A percentile compares a stretch with the other conserved stretches of the same genome.
Evolutionary conservation across 2,888 invertebrate genomes (phyloP).

Genomic region (Drosophila antonietae): DNA sequence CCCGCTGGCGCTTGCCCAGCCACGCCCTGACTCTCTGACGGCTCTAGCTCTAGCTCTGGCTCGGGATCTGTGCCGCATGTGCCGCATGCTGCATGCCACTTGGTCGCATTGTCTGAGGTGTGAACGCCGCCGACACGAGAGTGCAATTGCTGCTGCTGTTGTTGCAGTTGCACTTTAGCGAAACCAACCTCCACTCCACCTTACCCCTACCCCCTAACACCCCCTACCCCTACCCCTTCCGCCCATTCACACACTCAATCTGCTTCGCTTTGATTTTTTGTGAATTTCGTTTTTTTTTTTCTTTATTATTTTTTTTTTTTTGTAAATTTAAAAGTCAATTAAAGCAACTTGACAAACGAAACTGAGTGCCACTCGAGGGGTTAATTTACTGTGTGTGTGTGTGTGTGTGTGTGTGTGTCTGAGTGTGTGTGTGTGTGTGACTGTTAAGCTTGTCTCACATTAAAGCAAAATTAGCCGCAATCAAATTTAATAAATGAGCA

Average conservation of each 20-base stretch:
- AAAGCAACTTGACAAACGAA: slow-evolving; percentile 77
- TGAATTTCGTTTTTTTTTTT: slow-evolving; percentile 39
- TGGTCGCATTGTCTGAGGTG: slow-evolving; percentile 74
- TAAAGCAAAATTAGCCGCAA: slow-evolving; percentile 65
- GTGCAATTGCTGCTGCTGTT: slow-evolving; percentile 59
- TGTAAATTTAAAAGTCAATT: slow-evolving; percentile 78
- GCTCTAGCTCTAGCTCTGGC: too few species aligned
- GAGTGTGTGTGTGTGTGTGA: slow-evolving; percentile 29
- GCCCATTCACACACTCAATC: slow-evolving; percentile 9
- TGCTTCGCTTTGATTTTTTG: slow-evolving; percentile 70
- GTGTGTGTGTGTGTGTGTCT: slow-evolving; percentile 7
- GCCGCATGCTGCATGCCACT: slow-evolving; percentile 54
- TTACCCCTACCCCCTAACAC: background rate
- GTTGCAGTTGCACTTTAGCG: slow-evolving; percentile 58
- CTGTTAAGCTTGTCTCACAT: slow-evolving; percentile 43
- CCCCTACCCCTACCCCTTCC: background rate
- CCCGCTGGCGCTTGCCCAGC: slow-evolving; percentile 40
- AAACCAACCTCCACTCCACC: background rate
- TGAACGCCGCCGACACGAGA: slow-evolving; percentile 71
- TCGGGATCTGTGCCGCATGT: slow-evolving; percentile 30
- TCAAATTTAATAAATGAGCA: slow-evolving; percentile 50
- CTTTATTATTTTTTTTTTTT: too few species aligned
- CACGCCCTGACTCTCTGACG: background rate
- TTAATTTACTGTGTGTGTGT: slow-evolving; percentile 68
- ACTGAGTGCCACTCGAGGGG: slow-evolving; percentile 78